Percentiles rank a stretch among this genome's conserved stretches.
These are phyloP conservation scores for Asbolus verrucosus DNA, from an alignment of 1,140 invertebrate genomes.

Conservation along the genomic window DNA sequence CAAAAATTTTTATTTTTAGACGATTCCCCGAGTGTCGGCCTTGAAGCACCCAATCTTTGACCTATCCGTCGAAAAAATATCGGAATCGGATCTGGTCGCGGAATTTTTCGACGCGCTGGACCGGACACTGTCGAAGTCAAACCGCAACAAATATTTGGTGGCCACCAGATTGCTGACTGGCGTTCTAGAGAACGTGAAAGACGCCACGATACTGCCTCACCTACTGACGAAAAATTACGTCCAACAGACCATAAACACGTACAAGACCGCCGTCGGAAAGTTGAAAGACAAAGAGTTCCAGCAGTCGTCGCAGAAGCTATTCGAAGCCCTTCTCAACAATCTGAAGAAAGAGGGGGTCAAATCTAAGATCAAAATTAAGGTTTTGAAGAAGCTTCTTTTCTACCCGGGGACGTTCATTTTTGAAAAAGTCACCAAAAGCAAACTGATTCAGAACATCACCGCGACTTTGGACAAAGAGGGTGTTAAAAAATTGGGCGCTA, in stretches of 20 bases:
- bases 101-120: constrained; percentile 72
- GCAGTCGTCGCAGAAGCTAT: constrained; percentile 66
- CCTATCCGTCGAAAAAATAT: constrained; percentile 68
- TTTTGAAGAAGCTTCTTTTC: constrained; percentile 74
- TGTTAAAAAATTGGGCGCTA: constrained; percentile 71
- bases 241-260: constrained; percentile 66
- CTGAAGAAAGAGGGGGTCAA: constrained; percentile 67
- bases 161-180: constrained; percentile 60
- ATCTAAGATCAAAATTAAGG: constrained; percentile 68
- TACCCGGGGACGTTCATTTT: constrained; percentile 77
- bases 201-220: constrained; percentile 51
- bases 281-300: constrained; percentile 66
- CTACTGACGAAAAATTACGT: constrained; percentile 62
- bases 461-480: constrained; percentile 70
- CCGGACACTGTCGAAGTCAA: constrained; percentile 69
- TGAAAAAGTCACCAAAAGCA: constrained; percentile 76
- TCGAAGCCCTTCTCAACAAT: constrained; percentile 67
- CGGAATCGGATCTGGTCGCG: constrained; percentile 65
- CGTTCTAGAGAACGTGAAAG: constrained; percentile 51
- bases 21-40: constrained; percentile 69
- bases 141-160: constrained; percentile 71
- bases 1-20: constrained; percentile 65
- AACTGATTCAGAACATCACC: constrained; percentile 73
- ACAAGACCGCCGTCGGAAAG: constrained; percentile 67
- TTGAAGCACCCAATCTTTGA: constrained; percentile 73